These are phyloP conservation scores for Lytechinus pictus DNA, from an alignment of 35 echinoderm and acorn worm genomes.

Conservation along the genomic window DNA sequence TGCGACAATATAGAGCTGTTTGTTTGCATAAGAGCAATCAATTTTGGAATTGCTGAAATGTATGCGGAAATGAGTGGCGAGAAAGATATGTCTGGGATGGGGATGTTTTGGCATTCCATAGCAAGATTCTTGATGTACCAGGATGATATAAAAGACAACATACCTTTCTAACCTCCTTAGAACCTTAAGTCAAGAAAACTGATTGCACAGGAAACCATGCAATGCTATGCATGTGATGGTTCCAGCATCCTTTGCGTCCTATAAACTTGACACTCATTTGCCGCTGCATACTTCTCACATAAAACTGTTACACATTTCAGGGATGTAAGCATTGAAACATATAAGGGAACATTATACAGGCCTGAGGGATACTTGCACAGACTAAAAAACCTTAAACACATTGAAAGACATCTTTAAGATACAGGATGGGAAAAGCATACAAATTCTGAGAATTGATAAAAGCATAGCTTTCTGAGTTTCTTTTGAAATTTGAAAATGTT, in stretches of 20 bases:
- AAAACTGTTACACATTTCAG: too few species aligned
- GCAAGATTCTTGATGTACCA: neutral
- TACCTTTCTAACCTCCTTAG: neutral
- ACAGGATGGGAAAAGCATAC: too few species aligned
- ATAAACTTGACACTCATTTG: neutral
- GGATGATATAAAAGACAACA: neutral
- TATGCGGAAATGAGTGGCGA: neutral
- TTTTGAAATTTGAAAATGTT: too few species aligned
- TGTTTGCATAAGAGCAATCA: slow-evolving; percentile 15
- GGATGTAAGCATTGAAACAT: too few species aligned
- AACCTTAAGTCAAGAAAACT: neutral
- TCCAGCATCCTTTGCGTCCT: neutral
- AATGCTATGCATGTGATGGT: neutral
- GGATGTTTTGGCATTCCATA: neutral
- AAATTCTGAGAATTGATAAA: too few species aligned
- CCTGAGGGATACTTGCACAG: too few species aligned
- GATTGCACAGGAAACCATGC: neutral
- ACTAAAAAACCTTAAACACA: too few species aligned
- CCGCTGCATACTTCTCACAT: too few species aligned
- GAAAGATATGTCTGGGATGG: neutral
- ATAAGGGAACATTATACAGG: too few species aligned
- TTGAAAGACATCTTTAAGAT: too few species aligned
- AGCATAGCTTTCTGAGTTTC: too few species aligned
- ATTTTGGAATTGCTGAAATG: slow-evolving; percentile 37
- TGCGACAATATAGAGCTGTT: slow-evolving; percentile 24